Base-by-base conservation (phyloP, 1,140 invertebrate genomes). In the Coenobita brevimanus region DNA sequence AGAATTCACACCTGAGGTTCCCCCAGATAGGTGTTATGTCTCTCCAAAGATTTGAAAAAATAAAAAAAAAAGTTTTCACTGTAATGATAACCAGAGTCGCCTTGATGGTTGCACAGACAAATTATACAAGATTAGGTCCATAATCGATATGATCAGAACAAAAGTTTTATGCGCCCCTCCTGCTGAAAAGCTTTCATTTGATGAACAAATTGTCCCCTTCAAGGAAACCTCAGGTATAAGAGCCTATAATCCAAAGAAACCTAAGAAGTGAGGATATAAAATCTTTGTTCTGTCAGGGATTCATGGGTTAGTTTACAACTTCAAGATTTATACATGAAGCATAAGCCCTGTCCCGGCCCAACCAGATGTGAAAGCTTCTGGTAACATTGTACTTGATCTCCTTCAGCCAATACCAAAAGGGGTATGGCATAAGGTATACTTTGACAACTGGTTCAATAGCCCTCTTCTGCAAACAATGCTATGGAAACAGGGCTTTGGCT, bases 251-350 rank as follows among this genome's bases (percentile, higher is more conserved):
- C 15, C 38, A 17, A 88, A 83, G 75, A 67, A 91, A 67, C 91
- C 91, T 1, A 67, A 89, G 24, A 88, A 85, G 41, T 91, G 91
- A 89, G 90, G 90, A 2, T 90, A 89, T 54, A 91, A 91, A 87
- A 36, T 91, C 1, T 90, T 88, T 88, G 71, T 81, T n/a, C 64
- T 78, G 36, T 64, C 79, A 79, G 90, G 87, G n/a, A n/a, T n/a
- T n/a, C n/a, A n/a, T n/a, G n/a, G n/a, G n/a, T n/a, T n/a, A n/a
- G n/a, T n/a, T n/a, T n/a, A n/a, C n/a, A n/a, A n/a, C n/a, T n/a
- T n/a, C n/a, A n/a, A n/a, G n/a, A n/a, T n/a, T n/a, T n/a, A 89
- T 64, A 73, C 91, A 69, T 90, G 91, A 69, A 69, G 82, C 89
- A 69, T 81, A 60, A 27, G 78, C 30, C 89, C 86, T 38, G 43